Conservation (phyloP, 2,888 invertebrate genomes). For the Cyclophora albipunctata region DNA sequence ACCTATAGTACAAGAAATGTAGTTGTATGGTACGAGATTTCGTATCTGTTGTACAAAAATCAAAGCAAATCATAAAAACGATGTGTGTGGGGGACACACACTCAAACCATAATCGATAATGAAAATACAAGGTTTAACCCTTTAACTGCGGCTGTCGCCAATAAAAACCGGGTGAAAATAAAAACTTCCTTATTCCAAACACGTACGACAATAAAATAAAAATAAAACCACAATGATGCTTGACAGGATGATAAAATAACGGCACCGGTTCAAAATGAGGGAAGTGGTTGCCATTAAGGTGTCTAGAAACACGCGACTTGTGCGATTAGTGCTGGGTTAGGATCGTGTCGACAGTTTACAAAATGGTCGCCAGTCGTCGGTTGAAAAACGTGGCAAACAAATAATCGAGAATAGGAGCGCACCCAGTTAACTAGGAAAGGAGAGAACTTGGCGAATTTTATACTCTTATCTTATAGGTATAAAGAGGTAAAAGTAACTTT, state of each 20-base stretch:
- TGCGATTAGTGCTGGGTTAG: slow-evolving; percentile 14
- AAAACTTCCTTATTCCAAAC: slow-evolving; percentile 16
- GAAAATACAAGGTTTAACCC: not conserved
- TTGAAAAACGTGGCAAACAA: too few relatives aligned
- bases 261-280: slow-evolving; percentile 49
- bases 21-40: too few relatives aligned
- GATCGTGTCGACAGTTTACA: slow-evolving; percentile 6
- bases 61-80: too few relatives aligned
- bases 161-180: slow-evolving; percentile 13
- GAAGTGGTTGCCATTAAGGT: slow-evolving; percentile 57
- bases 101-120: not conserved
- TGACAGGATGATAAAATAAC: slow-evolving; percentile 52
- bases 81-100: too few relatives aligned
- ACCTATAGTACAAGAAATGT: too few relatives aligned
- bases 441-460: not conserved
- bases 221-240: slow-evolving; percentile 36
- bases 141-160: slow-evolving; percentile 3
- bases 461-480: not conserved
- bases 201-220: slow-evolving; percentile 28
- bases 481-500: too few relatives aligned
- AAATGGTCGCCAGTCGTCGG: not conserved
- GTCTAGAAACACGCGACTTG: slow-evolving; percentile 35
- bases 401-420: too few relatives aligned
- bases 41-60: too few relatives aligned
- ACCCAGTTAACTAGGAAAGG: too few relatives aligned